Percentiles rank a stretch among this genome's conserved stretches.
phyloP scores from a whole-genome alignment of 2,797 vertebrate genomes.

The Danio albolineatus region DNA sequence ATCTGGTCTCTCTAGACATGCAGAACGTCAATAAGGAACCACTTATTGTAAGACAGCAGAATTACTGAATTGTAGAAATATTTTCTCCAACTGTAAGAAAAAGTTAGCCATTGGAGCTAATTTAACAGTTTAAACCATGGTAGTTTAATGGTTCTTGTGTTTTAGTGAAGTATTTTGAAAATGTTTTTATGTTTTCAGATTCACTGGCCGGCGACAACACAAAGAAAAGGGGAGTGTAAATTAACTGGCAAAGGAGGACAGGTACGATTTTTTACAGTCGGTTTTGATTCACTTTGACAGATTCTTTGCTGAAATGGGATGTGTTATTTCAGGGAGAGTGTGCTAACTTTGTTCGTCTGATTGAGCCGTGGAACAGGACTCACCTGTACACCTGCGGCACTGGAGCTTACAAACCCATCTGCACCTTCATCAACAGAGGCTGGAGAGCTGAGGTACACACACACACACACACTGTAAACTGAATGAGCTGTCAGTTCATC shows the following conservation, averaged over 20 bases:
- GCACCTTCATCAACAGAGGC: slow-evolving; percentile 76
- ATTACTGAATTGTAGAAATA: not conserved
- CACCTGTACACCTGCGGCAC: slow-evolving; percentile 79
- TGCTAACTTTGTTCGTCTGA: slow-evolving; percentile 77
- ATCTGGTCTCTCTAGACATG: slow-evolving; percentile 86
- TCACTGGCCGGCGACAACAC: slow-evolving; percentile 76
- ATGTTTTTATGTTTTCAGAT: slow-evolving; percentile 63
- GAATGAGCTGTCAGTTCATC: no score
- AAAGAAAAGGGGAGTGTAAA: slow-evolving; percentile 73
- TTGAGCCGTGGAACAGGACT: slow-evolving; percentile 77
- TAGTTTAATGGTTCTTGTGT: no score
- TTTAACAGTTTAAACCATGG: not conserved
- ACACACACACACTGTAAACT: not conserved
- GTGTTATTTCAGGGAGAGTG: slow-evolving; percentile 71
- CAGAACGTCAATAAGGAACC: slow-evolving; percentile 89
- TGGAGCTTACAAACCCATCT: slow-evolving; percentile 76
- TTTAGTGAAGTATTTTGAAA: not conserved
- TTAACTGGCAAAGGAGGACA: slow-evolving; percentile 76
- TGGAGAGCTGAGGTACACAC: slow-evolving; percentile 75
- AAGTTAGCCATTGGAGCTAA: not conserved
- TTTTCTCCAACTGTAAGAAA: not conserved
- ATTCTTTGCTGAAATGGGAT: not conserved
- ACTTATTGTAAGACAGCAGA: slow-evolving; percentile 79
- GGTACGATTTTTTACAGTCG: slow-evolving; percentile 56
- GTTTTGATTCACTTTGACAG: not conserved